Conservation (phyloP, 2,113 vertebrate genomes). For the Aptenodytes patagonicus region DNA sequence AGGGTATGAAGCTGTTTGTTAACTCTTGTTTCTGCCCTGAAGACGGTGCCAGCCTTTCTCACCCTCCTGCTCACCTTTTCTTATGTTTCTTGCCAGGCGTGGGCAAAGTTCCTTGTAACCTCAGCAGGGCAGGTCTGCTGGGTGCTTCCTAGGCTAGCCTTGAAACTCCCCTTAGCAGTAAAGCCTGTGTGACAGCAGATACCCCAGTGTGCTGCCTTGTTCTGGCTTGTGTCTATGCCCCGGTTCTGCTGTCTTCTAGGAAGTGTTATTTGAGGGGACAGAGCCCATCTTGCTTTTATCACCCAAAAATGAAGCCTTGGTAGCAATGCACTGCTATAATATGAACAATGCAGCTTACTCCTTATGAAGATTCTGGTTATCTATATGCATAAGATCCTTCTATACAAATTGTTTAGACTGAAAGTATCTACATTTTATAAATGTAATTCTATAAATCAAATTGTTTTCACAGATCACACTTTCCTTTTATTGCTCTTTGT, state of each 20-base stretch:
- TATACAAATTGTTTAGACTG: neutral
- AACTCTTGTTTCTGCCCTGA: neutral
- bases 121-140: neutral
- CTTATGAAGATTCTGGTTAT: neutral
- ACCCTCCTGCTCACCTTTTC: neutral
- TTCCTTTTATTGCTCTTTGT: constrained; percentile 6
- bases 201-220: neutral
- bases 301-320: neutral
- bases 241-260: neutral
- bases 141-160: neutral
- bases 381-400: neutral
- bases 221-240: neutral
- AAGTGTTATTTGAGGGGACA: neutral
- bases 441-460: constrained; percentile 23
- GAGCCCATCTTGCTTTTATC: neutral
- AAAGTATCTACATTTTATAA: neutral
- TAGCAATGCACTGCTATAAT: neutral
- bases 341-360: neutral
- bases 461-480: neutral
- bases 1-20: neutral
- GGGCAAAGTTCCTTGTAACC: neutral
- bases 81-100: neutral
- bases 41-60: neutral
- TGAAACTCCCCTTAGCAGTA: neutral
- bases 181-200: neutral